Base-by-base conservation (phyloP, 2,888 invertebrate genomes). In the Chouioia cunea region DNA sequence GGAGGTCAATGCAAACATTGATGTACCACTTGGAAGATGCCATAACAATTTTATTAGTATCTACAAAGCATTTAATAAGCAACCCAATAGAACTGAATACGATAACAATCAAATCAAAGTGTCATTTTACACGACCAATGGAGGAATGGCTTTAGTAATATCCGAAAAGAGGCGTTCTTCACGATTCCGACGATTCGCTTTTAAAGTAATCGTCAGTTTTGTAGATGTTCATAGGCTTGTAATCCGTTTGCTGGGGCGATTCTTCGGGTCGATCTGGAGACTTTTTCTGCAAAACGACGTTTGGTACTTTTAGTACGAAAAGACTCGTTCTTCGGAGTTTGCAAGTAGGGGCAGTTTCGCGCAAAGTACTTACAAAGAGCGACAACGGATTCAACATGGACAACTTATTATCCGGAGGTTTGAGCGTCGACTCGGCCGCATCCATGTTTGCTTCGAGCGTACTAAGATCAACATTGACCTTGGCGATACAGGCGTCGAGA, bases 311-410 rank as follows among this genome's bases (percentile, higher is more conserved):
- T 20, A 20, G 44, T 44, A n/a, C 10, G 12, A 18, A 27, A 54
- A 46, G 46, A 20, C 18, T 48, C 46, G 65, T 18, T 44, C 36
- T 48, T 47, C 46, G 16, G 10, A 10, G 46, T 46, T 50, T 43
- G 3, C 43, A 43, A 46, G 57, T 16, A 43, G 58, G 4, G 46
- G 16, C 48, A 56, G 22, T 16, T 43, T 62, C n/a, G 60, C 44
- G 12, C 15, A 8, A 36, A 47, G 2, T 69, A 79, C 81, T 81
- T 79, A 85, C 85, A 68, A 85, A 86, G 60, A 85, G 83, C 1
- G 82, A 81, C 18, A 86, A 80, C 1, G 86, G 85, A 78, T 86
- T 86, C 22, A 86, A 71, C 60, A 85, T 84, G 18, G 82, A 81
- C 16, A 86, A 79, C 60, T 83, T 77, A 71, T 81, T 81, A 64